Evolutionary conservation across 2,797 vertebrate species (phyloP).

Genomic region (Sebastiscus albofasciatus): DNA sequence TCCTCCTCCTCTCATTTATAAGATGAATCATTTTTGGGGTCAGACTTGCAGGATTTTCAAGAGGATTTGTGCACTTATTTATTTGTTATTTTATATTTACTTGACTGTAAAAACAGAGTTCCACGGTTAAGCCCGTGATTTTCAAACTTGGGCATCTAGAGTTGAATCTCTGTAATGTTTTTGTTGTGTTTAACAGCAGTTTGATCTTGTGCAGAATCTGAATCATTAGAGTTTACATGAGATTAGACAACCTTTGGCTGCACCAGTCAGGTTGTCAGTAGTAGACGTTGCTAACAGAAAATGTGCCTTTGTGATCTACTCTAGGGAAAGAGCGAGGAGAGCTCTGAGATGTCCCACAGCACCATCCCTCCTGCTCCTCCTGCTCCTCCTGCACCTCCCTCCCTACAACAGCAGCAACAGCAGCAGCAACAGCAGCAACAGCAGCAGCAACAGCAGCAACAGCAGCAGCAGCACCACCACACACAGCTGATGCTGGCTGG

Average conservation of each 20-base stretch:
- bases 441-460: fast-evolving
- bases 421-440: background rate
- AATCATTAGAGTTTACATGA: background rate
- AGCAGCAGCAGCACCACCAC: constrained; percentile 79
- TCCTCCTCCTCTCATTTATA: background rate
- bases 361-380: constrained; percentile 68
- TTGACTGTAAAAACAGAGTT: background rate
- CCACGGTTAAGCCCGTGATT: background rate
- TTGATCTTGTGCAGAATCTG: background rate
- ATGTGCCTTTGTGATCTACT: constrained; percentile 1
- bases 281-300: background rate
- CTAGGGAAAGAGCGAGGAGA: constrained; percentile 85
- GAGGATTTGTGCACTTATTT: background rate
- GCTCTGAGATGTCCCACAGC: constrained; percentile 79
- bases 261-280: background rate
- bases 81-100: background rate
- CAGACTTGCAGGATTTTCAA: background rate
- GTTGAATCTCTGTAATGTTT: background rate
- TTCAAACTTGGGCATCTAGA: background rate
- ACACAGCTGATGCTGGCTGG: constrained; percentile 92
- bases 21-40: background rate
- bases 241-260: background rate
- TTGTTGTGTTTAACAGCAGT: background rate
- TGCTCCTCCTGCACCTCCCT: constrained; percentile 42
- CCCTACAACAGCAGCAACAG: constrained; percentile 65